Percentiles rank a stretch among this genome's conserved stretches.
These are phyloP conservation scores for Latrodectus geometricus DNA, from an alignment of 1,140 invertebrate genomes.

Conservation along the genomic window DNA sequence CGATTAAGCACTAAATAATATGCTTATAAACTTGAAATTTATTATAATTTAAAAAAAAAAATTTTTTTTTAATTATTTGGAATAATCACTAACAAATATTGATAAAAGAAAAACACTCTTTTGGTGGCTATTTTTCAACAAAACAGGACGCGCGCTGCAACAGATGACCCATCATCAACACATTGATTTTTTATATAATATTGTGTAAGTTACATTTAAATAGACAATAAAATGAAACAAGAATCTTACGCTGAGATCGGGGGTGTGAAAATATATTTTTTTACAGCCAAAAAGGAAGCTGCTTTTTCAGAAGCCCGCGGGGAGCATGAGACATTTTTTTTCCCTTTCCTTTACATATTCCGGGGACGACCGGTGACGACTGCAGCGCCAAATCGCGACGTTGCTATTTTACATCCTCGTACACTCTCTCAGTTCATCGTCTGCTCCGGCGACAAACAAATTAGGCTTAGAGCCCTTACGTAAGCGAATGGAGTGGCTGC, in stretches of 20 bases:
- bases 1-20: no score
- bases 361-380: constrained; percentile 10
- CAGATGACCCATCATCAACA: no score
- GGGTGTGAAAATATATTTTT: constrained; percentile 32
- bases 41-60: no score
- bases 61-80: no score
- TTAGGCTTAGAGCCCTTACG: constrained; percentile 32
- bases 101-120: no score
- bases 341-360: not conserved
- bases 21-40: no score
- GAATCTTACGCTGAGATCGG: constrained; percentile 1
- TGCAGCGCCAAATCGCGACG: constrained; percentile 47
- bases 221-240: constrained; percentile 9
- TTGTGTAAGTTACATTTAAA: no score
- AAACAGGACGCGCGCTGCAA: no score
- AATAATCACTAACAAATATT: no score
- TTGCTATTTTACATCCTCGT: constrained; percentile 13
- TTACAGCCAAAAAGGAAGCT: constrained; percentile 1
- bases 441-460: not conserved
- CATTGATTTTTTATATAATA: no score
- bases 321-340: constrained; percentile 23
- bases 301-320: constrained; percentile 11
- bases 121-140: no score
- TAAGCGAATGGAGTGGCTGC: not conserved
- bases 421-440: constrained; percentile 11